A percentile compares a stretch with the other conserved stretches of the same genome.
Conservation (phyloP, 1,140 invertebrate species). For the Diabrotica virgifera region DNA sequence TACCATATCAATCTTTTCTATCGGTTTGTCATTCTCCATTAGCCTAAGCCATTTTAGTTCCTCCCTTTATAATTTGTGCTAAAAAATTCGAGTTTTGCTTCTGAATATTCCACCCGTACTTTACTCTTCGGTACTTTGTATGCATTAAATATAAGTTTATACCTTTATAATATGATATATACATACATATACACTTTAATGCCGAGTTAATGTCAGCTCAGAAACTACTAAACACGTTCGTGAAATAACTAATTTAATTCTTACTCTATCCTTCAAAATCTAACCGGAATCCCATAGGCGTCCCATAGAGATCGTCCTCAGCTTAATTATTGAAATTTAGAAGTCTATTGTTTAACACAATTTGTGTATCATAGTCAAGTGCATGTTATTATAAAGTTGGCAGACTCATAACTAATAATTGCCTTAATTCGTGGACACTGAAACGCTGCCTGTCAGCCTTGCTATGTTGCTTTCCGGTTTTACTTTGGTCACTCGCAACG, state of each 20-base stretch:
- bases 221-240: background rate
- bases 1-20: too few species aligned
- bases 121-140: too few species aligned
- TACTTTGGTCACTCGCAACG: slow-evolving; percentile 17
- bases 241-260: slow-evolving; percentile 10
- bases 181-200: too few species aligned
- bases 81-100: too few species aligned
- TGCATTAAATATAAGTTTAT: too few species aligned
- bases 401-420: slow-evolving; percentile 35
- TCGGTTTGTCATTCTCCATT: too few species aligned
- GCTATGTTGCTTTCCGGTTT: background rate
- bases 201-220: too few species aligned
- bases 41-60: too few species aligned
- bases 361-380: slow-evolving; percentile 19
- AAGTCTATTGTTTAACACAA: slow-evolving; percentile 14
- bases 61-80: too few species aligned
- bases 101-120: too few species aligned
- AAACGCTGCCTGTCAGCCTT: slow-evolving; percentile 21
- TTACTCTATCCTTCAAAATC: background rate
- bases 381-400: slow-evolving; percentile 29
- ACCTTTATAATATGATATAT: too few species aligned
- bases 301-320: slow-evolving; percentile 6
- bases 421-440: slow-evolving; percentile 31
- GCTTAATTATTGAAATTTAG: slow-evolving; percentile 18
- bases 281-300: background rate